Evolutionary conservation across 2,888 invertebrate genomes (phyloP).

Genomic region (Rhaphigaster nebulosa): DNA sequence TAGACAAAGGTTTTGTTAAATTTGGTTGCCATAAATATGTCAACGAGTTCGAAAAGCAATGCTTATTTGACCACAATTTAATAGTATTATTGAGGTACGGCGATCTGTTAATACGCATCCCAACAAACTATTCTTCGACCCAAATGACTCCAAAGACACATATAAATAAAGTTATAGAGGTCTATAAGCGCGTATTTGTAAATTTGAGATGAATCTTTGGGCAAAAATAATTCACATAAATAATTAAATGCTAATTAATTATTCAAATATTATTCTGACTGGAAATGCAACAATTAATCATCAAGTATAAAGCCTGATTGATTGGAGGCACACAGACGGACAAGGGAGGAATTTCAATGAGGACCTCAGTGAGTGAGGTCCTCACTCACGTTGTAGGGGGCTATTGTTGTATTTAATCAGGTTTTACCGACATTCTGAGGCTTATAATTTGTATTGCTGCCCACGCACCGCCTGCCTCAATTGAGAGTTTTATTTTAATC

Average conservation of each 20-base stretch:
- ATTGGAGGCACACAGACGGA: neutral
- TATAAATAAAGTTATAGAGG: too few species aligned
- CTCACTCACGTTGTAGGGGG: too few species aligned
- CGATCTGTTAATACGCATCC: too few species aligned
- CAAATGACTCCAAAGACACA: too few species aligned
- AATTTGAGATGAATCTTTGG: neutral
- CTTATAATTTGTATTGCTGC: slow-evolving; percentile 44
- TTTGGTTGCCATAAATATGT: too few species aligned
- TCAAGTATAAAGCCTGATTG: slow-evolving; percentile 40
- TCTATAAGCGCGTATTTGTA: too few species aligned
- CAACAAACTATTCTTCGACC: too few species aligned
- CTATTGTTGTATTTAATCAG: slow-evolving; percentile 46
- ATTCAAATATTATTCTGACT: slow-evolving; percentile 28
- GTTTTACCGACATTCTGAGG: slow-evolving; percentile 9
- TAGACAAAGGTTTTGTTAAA: too few species aligned
- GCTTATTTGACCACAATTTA: too few species aligned
- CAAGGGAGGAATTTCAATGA: slow-evolving; percentile 29
- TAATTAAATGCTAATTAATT: slow-evolving; percentile 6
- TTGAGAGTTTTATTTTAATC: slow-evolving; percentile 39
- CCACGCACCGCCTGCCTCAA: neutral
- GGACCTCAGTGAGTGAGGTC: slow-evolving; percentile 4
- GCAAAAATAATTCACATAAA: neutral
- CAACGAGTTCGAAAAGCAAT: too few species aligned
- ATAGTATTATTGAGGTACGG: too few species aligned
- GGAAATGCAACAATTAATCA: slow-evolving; percentile 37